Conservation (phyloP, 2,888 invertebrate genomes). For the Tetragnatha montana region DNA sequence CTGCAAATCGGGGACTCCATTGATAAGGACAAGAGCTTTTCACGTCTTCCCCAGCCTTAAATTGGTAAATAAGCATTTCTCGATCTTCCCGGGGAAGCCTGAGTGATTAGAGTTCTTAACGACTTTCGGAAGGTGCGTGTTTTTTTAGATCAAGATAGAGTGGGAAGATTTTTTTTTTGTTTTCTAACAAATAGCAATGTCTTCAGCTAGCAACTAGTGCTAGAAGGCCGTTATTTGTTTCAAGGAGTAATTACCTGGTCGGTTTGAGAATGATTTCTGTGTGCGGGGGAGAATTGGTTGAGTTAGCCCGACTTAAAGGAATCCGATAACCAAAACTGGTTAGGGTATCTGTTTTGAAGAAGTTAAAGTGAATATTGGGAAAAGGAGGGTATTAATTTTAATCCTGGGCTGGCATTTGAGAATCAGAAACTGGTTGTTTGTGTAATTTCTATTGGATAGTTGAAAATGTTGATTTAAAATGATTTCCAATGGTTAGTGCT, state of each 20-base stretch:
- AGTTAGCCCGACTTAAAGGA: not conserved
- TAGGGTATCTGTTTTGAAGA: not conserved
- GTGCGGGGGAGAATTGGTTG: not conserved
- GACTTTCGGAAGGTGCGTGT: not conserved
- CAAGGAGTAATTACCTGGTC: not conserved
- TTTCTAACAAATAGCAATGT: no score
- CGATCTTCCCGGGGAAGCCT: not conserved
- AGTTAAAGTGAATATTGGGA: not conserved
- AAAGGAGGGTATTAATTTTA: not conserved
- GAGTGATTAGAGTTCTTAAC: constrained; percentile 1
- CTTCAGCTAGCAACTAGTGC: not conserved
- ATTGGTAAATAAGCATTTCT: constrained; percentile 31
- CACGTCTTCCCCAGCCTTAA: constrained; percentile 25
- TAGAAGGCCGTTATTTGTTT: not conserved
- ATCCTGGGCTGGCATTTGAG: not conserved
- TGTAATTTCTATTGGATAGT: no score
- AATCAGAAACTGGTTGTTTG: no score
- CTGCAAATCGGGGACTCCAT: not conserved
- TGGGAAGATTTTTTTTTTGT: no score
- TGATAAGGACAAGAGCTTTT: constrained; percentile 9
- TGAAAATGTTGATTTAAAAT: no score
- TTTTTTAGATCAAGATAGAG: no score
- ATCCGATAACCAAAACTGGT: not conserved
- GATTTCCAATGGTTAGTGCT: no score
- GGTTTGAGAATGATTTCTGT: not conserved